Conservation (phyloP, 2,113 vertebrate species). For the Urocitellus parryii region DNA sequence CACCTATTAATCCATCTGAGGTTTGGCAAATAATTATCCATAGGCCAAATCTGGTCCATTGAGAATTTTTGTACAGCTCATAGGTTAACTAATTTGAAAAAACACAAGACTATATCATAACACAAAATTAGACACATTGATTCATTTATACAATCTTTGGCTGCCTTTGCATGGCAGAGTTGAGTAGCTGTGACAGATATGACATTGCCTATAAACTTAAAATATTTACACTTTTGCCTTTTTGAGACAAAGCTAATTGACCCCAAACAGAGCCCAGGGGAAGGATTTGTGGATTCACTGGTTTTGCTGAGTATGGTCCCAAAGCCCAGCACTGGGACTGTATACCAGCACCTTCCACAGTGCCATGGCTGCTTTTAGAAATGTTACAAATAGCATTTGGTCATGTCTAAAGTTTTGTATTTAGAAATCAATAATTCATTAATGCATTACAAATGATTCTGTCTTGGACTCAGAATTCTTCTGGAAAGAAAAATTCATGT, state of each 20-base stretch:
- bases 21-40: not conserved
- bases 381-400: not conserved
- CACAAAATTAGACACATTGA: not conserved
- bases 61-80: not conserved
- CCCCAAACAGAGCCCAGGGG: not conserved
- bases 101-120: not conserved
- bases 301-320: slow-evolving; percentile 1
- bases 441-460: slow-evolving; percentile 19
- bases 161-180: not conserved
- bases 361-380: not conserved
- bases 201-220: not conserved
- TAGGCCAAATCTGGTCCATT: not conserved
- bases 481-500: not conserved
- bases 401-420: slow-evolving; percentile 12
- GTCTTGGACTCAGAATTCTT: slow-evolving; percentile 47
- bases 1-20: not conserved
- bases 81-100: not conserved
- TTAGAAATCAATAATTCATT: slow-evolving; percentile 34
- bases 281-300: not conserved
- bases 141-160: not conserved
- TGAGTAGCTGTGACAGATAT: not conserved
- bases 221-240: not conserved
- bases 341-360: not conserved
- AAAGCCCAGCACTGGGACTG: not conserved
- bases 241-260: not conserved